phyloP scores from a whole-genome alignment of 2,797 vertebrate genomes.

The Rhynchonycteris naso region DNA sequence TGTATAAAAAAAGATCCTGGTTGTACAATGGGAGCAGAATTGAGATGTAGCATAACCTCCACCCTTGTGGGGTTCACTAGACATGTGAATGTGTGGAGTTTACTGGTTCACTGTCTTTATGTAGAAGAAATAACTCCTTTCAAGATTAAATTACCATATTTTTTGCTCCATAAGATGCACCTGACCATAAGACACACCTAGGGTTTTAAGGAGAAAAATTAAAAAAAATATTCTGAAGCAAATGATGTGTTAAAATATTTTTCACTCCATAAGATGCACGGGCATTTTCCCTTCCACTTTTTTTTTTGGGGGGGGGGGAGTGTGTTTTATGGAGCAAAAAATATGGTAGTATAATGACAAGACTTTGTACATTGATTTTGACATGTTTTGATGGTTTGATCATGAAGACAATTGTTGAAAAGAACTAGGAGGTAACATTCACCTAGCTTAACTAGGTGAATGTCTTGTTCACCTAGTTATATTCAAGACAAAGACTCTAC shows the following conservation, averaged over 20 bases:
- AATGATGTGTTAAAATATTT: too few relatives aligned
- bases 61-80: background rate
- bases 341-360: background rate
- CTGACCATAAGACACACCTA: too few relatives aligned
- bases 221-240: too few relatives aligned
- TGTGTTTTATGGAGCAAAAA: too few relatives aligned
- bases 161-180: too few relatives aligned
- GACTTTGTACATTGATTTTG: background rate
- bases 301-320: too few relatives aligned
- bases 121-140: background rate
- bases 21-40: background rate
- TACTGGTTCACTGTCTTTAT: background rate
- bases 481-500: background rate
- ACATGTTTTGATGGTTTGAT: background rate
- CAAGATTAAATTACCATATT: background rate
- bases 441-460: too few relatives aligned
- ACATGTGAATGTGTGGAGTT: background rate
- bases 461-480: background rate
- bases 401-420: background rate
- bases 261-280: too few relatives aligned
- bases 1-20: background rate
- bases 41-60: background rate
- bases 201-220: too few relatives aligned
- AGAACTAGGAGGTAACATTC: background rate
- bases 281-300: too few relatives aligned